phyloP scores from a whole-genome alignment of 2,888 invertebrate genomes.

The Eumerus sabulonum region DNA sequence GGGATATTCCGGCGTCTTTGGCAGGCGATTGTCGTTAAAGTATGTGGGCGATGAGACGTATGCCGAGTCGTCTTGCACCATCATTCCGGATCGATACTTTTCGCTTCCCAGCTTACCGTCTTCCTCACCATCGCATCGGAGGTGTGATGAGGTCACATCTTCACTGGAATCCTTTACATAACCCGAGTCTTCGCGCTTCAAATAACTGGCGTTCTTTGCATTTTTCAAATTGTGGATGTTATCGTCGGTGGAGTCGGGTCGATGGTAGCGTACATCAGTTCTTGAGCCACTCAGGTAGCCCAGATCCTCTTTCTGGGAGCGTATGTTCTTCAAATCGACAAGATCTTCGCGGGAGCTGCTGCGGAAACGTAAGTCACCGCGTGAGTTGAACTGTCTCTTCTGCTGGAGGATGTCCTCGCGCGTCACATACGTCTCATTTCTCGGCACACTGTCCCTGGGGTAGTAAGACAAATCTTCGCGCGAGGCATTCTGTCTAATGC shows the following conservation, averaged over 20 bases:
- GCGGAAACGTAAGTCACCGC: slow-evolving; percentile 74
- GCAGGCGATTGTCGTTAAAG: slow-evolving; percentile 81
- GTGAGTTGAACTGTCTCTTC: slow-evolving; percentile 76
- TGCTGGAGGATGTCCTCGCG: slow-evolving; percentile 78
- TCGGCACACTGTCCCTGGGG: slow-evolving; percentile 43
- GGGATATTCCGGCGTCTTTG: slow-evolving; percentile 73
- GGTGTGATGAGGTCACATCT: slow-evolving; percentile 77
- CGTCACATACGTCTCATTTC: slow-evolving; percentile 75
- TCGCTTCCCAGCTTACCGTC: slow-evolving; percentile 72
- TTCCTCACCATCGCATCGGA: slow-evolving; percentile 79
- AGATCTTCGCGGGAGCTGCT: slow-evolving; percentile 76
- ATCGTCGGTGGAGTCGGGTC: slow-evolving; percentile 71
- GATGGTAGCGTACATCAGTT: slow-evolving; percentile 73
- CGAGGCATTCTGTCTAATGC: slow-evolving; percentile 73
- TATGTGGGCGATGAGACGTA: slow-evolving; percentile 82
- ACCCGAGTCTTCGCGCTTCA: slow-evolving; percentile 73
- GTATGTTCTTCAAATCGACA: slow-evolving; percentile 75
- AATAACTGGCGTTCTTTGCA: slow-evolving; percentile 67
- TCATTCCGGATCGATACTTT: slow-evolving; percentile 79
- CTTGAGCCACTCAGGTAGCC: slow-evolving; percentile 74
- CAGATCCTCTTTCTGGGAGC: slow-evolving; percentile 73
- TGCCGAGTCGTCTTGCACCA: slow-evolving; percentile 81
- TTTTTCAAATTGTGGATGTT: slow-evolving; percentile 69
- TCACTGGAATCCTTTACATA: slow-evolving; percentile 72
- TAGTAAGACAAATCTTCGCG: slow-evolving; percentile 67